Percentiles rank a stretch among this genome's conserved stretches.
These are phyloP conservation scores for Calliopum simillimum DNA, from an alignment of 2,888 invertebrate genomes.

Conservation along the genomic window DNA sequence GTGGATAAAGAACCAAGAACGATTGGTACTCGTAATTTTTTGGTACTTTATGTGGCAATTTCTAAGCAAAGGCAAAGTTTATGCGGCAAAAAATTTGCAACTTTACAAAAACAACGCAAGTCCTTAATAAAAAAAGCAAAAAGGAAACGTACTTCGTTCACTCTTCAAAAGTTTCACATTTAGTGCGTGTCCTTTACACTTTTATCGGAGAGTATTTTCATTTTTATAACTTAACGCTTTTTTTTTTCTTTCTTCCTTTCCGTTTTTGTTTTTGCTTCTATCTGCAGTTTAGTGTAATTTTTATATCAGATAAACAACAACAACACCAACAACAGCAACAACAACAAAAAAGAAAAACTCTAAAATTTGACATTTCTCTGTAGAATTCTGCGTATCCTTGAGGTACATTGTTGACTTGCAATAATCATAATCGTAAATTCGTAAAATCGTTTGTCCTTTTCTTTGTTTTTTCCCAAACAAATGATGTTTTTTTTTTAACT, in stretches of 20 bases:
- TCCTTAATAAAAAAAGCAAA: too few species aligned
- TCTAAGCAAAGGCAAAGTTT: too few species aligned
- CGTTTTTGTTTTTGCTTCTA: neutral
- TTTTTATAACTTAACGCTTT: neutral
- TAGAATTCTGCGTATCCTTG: constrained; percentile 12
- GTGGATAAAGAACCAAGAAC: too few species aligned
- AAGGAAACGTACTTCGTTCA: too few species aligned
- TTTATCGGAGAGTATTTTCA: neutral
- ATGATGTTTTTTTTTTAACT: neutral
- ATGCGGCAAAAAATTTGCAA: too few species aligned
- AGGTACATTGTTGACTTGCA: constrained; percentile 56
- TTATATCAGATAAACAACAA: neutral
- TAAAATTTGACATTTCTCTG: constrained; percentile 11
- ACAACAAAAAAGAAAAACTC: constrained; percentile 7
- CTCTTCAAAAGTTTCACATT: constrained; percentile 1
- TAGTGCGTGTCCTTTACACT: neutral
- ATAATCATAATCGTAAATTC: constrained; percentile 61
- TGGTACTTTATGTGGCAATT: too few species aligned
- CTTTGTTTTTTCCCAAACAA: too few species aligned
- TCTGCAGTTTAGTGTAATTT: too few species aligned
- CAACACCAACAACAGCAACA: constrained; percentile 11
- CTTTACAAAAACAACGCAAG: too few species aligned
- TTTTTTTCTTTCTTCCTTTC: neutral
- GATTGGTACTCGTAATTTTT: too few species aligned
- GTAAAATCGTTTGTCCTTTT: constrained; percentile 44